Evolutionary conservation across 1,140 invertebrate species (phyloP).

Genomic region (Chironomus striatipennis): DNA sequence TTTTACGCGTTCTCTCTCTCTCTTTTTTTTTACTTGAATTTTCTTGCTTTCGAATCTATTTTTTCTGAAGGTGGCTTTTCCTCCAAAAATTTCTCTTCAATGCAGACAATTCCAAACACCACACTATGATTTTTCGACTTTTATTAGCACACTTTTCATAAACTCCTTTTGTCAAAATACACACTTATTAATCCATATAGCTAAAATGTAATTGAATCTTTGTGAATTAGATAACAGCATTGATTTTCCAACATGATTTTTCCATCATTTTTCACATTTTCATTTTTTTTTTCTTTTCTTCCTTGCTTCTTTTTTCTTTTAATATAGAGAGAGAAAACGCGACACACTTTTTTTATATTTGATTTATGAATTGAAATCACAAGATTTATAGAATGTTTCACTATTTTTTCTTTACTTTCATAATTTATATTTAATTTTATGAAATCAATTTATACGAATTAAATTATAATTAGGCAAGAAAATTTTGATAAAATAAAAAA

Average conservation of each 20-base stretch:
- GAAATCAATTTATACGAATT: not conserved
- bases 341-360: constrained; percentile 18
- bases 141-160: too few relatives aligned
- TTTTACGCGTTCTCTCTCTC: constrained; percentile 22
- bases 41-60: not conserved
- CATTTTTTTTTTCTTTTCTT: constrained; percentile 7
- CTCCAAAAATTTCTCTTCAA: constrained; percentile 8
- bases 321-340: constrained; percentile 16
- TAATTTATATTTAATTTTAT: not conserved
- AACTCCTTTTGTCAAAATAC: too few relatives aligned
- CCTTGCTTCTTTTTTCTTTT: constrained; percentile 1
- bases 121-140: not conserved
- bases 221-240: constrained; percentile 21
- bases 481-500: constrained; percentile 19
- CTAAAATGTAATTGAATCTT: constrained; percentile 9
- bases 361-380: not conserved
- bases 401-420: constrained; percentile 21
- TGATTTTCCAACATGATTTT: constrained; percentile 23
- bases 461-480: constrained; percentile 1
- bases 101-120: not conserved
- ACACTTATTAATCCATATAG: not conserved
- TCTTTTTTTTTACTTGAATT: not conserved
- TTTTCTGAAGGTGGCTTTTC: constrained; percentile 20
- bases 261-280: constrained; percentile 21
- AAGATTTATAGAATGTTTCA: not conserved